phyloP scores from a whole-genome alignment of 1,140 invertebrate genomes.

The Drosophila nikananu region DNA sequence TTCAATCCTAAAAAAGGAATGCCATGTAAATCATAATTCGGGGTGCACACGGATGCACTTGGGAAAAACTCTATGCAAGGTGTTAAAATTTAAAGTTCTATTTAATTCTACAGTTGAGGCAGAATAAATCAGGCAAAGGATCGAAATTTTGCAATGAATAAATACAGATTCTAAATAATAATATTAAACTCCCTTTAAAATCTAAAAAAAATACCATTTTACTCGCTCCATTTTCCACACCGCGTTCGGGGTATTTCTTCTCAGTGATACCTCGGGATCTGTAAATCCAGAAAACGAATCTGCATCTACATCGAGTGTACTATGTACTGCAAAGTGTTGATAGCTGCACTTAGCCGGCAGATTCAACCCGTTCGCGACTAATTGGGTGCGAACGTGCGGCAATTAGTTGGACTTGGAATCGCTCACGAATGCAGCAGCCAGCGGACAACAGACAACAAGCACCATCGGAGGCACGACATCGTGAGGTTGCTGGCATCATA shows the following conservation, averaged over 20 bases:
- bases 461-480: conserved; percentile 41
- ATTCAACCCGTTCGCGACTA: conserved; percentile 73
- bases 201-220: no score
- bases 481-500: conserved; percentile 66
- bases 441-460: conserved; percentile 2
- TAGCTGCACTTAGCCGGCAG: conserved; percentile 73
- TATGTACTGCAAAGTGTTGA: conserved; percentile 61
- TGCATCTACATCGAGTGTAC: conserved; percentile 39
- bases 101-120: no score
- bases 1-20: conserved; percentile 57
- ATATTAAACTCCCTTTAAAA: neutral
- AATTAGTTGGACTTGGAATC: conserved; percentile 78
- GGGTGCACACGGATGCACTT: conserved; percentile 5
- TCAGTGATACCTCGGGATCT: neutral
- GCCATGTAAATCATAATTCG: conserved; percentile 68
- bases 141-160: no score
- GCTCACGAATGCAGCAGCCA: conserved; percentile 60
- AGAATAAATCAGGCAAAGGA: no score
- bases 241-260: neutral
- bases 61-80: neutral
- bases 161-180: neutral
- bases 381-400: conserved; percentile 81
- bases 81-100: neutral
- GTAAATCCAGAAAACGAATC: neutral
- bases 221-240: neutral